phyloP scores from a whole-genome alignment of 2,113 vertebrate species.

The Zeus faber region DNA sequence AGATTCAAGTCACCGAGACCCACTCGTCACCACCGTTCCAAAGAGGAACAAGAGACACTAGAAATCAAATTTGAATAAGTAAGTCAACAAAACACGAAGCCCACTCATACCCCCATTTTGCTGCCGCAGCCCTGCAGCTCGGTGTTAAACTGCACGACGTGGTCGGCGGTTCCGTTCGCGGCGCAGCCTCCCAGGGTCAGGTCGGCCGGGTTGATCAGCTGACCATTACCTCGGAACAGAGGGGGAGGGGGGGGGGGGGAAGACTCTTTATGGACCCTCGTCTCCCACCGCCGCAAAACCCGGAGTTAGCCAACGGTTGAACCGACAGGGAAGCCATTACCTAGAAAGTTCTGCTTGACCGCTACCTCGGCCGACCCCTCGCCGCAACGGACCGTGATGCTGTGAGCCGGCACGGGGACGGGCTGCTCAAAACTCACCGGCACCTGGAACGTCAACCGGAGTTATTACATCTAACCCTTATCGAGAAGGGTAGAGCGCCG shows the following conservation, averaged over 20 bases:
- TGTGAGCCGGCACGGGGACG: constrained; percentile 28
- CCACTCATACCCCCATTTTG: constrained; percentile 15
- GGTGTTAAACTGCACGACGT: constrained; percentile 40
- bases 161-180: not conserved
- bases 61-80: too few relatives aligned
- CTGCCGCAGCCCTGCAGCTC: constrained; percentile 55
- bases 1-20: not conserved
- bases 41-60: too few relatives aligned
- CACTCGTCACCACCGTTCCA: too few relatives aligned
- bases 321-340: constrained; percentile 31
- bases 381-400: constrained; percentile 43
- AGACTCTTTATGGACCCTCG: not conserved
- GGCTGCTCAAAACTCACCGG: constrained; percentile 17
- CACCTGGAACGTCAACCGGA: constrained; percentile 21
- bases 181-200: constrained; percentile 63
- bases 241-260: not conserved
- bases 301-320: not conserved
- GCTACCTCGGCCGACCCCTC: constrained; percentile 43
- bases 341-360: constrained; percentile 61
- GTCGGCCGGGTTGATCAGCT: constrained; percentile 45
- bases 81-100: not conserved
- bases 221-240: constrained; percentile 49
- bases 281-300: not conserved
- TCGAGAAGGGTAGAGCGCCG: too few relatives aligned
- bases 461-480: too few relatives aligned